These are phyloP conservation scores for Cephus runcator DNA, from an alignment of 2,888 invertebrate genomes.

Conservation along the genomic window DNA sequence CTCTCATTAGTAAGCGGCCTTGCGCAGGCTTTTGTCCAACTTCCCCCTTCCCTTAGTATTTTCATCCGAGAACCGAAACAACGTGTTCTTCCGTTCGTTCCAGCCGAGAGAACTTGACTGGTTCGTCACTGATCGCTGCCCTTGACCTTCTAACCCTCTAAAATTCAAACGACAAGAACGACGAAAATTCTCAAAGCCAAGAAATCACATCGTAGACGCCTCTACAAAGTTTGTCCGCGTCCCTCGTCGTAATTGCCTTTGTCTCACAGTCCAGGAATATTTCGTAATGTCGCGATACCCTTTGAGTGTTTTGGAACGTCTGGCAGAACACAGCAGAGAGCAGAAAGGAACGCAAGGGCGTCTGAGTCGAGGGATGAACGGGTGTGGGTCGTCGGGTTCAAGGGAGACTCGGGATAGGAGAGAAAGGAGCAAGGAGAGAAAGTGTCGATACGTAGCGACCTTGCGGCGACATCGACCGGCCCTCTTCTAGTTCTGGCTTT, in stretches of 20 bases:
- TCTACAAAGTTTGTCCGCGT: background rate
- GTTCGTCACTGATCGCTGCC: background rate
- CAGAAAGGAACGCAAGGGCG: background rate
- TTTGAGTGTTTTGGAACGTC: background rate
- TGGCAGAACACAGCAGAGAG: background rate
- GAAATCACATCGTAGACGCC: background rate
- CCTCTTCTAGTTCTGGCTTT: slow-evolving; percentile 19
- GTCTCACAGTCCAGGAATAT: background rate
- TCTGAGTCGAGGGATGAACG: no score
- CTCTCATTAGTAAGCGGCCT: background rate
- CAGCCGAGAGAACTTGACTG: background rate
- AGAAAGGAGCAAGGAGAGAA: background rate
- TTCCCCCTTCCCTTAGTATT: background rate
- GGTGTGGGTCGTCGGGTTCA: background rate
- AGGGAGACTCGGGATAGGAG: background rate
- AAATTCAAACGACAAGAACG: background rate
- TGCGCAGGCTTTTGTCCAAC: background rate
- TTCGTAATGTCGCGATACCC: background rate
- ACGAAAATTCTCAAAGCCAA: background rate
- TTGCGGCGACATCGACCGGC: slow-evolving; percentile 56
- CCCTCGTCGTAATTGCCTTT: no score
- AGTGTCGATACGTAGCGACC: slow-evolving; percentile 56
- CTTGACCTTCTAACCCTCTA: background rate
- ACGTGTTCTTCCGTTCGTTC: background rate
- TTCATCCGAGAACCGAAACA: background rate